phyloP scores from a whole-genome alignment of 2,888 invertebrate species.

The Masnerella sp. region DNA sequence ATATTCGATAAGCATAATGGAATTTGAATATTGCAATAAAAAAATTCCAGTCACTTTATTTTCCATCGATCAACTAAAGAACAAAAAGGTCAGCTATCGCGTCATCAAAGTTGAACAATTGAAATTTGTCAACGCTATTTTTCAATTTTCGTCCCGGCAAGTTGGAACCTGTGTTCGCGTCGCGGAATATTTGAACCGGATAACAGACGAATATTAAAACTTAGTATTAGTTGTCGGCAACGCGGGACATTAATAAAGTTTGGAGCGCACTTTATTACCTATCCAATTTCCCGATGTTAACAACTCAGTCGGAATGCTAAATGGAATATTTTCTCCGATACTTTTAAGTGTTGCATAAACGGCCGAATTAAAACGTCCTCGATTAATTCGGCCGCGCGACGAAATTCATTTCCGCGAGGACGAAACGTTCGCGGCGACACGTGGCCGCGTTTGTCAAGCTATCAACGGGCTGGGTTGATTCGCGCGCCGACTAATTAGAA shows the following conservation, averaged over 20 bases:
- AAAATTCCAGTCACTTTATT: too few species aligned
- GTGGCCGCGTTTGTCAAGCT: slow-evolving; percentile 31
- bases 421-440: slow-evolving; percentile 7
- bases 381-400: slow-evolving; percentile 20
- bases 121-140: too few species aligned
- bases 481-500: slow-evolving; percentile 27
- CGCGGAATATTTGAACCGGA: slow-evolving; percentile 19
- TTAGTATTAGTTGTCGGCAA: slow-evolving; percentile 47
- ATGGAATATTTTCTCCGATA: slow-evolving; percentile 35
- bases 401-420: slow-evolving; percentile 26
- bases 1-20: too few species aligned
- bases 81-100: too few species aligned
- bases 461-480: slow-evolving; percentile 11
- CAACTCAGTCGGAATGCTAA: slow-evolving; percentile 40
- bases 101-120: too few species aligned
- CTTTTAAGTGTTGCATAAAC: slow-evolving; percentile 40
- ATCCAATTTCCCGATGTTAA: slow-evolving; percentile 46
- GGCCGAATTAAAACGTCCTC: slow-evolving; percentile 24
- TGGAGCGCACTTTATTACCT: slow-evolving; percentile 49
- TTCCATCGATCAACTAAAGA: too few species aligned
- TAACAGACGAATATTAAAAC: slow-evolving; percentile 44
- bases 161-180: slow-evolving; percentile 13
- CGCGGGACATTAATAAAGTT: slow-evolving; percentile 52
- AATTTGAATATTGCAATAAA: too few species aligned
- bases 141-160: too few species aligned